Evolutionary conservation across 2,888 invertebrate genomes (phyloP).

Genomic region (Gastracanthus pulcherrimus): DNA sequence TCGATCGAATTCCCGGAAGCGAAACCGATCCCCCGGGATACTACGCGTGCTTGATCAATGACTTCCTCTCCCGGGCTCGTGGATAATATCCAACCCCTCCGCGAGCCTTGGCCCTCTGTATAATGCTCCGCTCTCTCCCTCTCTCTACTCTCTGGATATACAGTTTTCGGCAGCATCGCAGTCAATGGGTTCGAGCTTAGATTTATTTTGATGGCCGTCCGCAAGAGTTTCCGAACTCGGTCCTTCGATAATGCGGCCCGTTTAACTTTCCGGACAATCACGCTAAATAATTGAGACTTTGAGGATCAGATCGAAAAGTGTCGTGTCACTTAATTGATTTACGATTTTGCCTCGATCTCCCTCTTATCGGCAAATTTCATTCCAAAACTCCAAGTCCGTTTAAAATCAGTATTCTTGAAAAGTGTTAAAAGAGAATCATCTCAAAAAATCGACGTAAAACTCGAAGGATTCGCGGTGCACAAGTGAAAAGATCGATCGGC

Average conservation of each 20-base stretch:
- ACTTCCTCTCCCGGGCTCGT: constrained; percentile 52
- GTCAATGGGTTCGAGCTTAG: constrained; percentile 16
- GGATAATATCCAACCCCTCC: constrained; percentile 51
- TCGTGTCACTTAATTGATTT: too few species aligned
- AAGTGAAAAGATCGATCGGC: constrained; percentile 10
- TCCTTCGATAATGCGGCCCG: constrained; percentile 5
- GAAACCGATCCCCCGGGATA: constrained; percentile 63
- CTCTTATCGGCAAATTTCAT: too few species aligned
- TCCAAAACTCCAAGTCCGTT: too few species aligned
- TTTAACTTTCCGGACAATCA: constrained; percentile 45
- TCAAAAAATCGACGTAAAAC: too few species aligned
- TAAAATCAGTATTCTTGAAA: too few species aligned
- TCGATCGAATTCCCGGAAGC: constrained; percentile 71
- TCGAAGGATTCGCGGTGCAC: too few species aligned
- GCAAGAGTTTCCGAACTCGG: not conserved
- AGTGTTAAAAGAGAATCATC: too few species aligned
- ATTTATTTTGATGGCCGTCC: constrained; percentile 40
- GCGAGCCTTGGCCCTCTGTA: not conserved
- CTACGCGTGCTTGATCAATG: constrained; percentile 58
- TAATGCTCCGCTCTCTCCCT: not conserved
- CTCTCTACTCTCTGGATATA: too few species aligned
- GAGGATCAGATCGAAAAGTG: not conserved
- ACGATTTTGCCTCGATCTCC: too few species aligned
- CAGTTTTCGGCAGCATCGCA: constrained; percentile 20
- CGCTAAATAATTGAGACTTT: constrained; percentile 25